Evolutionary conservation across 2,797 vertebrate genomes (phyloP).

Genomic region (Agapornis canus): DNA sequence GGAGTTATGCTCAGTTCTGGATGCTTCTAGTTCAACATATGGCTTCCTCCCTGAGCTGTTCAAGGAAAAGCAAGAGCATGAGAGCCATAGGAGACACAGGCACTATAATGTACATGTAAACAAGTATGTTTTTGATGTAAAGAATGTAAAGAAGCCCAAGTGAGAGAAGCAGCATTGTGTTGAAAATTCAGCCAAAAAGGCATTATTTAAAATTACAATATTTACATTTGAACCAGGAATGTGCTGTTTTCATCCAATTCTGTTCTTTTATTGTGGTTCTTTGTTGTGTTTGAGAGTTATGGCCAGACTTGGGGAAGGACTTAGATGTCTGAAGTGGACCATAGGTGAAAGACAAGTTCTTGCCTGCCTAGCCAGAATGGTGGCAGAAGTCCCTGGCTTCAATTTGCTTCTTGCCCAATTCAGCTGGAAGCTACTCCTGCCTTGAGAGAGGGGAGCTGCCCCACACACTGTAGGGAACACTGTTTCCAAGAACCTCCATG

Average conservation of each 20-base stretch:
- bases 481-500: fast-evolving
- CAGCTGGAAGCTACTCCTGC: background rate
- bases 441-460: background rate
- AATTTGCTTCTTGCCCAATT: background rate
- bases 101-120: fast-evolving
- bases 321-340: background rate
- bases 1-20: background rate
- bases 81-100: background rate
- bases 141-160: background rate
- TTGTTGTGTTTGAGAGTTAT: background rate
- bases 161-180: background rate
- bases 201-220: background rate
- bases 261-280: background rate
- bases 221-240: background rate
- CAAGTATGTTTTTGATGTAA: background rate
- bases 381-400: background rate
- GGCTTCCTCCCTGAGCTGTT: background rate
- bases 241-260: background rate
- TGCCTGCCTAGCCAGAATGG: background rate
- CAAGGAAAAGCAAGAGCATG: background rate
- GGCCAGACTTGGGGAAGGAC: background rate
- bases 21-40: background rate
- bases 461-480: fast-evolving
- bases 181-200: background rate
- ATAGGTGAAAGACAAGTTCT: fast-evolving